Evolutionary conservation across 2,113 vertebrate species (phyloP).

Genomic region (Athene noctua): DNA sequence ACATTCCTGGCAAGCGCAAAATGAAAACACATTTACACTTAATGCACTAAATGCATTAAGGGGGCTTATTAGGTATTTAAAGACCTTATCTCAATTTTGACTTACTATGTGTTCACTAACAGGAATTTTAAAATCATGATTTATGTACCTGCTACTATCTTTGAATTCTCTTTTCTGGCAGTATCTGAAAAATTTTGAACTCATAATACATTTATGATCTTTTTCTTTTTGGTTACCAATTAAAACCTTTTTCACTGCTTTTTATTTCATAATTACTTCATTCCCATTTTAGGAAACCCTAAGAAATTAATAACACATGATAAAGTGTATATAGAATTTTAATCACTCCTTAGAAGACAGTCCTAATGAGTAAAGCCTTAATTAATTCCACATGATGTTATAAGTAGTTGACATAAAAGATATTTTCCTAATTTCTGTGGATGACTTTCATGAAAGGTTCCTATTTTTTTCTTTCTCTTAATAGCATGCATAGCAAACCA

Average conservation of each 20-base stretch:
- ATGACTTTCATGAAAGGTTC: not conserved
- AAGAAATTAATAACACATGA: slow-evolving; percentile 11
- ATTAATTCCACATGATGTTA: slow-evolving; percentile 3
- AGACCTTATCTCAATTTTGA: slow-evolving; percentile 5
- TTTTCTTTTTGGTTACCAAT: not conserved
- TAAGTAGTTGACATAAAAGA: slow-evolving; percentile 10
- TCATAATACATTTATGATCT: not conserved
- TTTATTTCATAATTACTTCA: not conserved
- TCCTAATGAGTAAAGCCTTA: slow-evolving; percentile 13
- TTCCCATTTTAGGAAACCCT: not conserved
- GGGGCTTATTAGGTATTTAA: slow-evolving; percentile 3
- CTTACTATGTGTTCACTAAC: not conserved
- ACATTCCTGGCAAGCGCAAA: not conserved
- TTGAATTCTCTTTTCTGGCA: not conserved
- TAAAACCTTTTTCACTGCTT: not conserved
- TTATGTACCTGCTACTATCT: not conserved
- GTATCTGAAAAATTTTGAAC: not conserved
- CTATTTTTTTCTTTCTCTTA: not conserved
- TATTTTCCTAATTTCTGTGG: not conserved
- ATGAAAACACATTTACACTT: not conserved
- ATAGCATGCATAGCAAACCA: not conserved
- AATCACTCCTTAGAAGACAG: not conserved
- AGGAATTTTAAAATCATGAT: not conserved
- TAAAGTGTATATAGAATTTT: not conserved
- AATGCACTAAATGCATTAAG: not conserved